Evolutionary conservation across 2,113 vertebrate genomes (phyloP).

Genomic region (Ia io): DNA sequence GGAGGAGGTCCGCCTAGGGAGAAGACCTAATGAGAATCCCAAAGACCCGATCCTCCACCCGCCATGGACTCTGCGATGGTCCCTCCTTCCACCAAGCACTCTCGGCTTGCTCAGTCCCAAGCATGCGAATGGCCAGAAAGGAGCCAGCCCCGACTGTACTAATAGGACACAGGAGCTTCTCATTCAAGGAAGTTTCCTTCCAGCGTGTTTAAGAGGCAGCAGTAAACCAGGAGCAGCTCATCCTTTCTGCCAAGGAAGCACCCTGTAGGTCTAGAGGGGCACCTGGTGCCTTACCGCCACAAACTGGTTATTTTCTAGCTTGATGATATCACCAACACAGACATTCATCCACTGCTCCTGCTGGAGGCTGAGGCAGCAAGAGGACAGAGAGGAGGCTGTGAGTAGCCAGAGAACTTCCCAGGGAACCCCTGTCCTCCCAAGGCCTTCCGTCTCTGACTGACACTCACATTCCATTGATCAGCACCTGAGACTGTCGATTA

Average conservation of each 20-base stretch:
- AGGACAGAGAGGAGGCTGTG: rapidly evolving
- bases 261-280: neutral
- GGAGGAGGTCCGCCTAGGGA: conserved; percentile 93
- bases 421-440: neutral
- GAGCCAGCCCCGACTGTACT: neutral
- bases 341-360: conserved; percentile 98
- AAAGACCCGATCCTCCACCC: rapidly evolving
- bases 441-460: neutral
- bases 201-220: neutral
- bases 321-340: conserved; percentile 95
- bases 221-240: neutral
- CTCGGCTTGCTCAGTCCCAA: neutral
- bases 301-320: conserved; percentile 97
- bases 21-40: conserved; percentile 20
- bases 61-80: neutral
- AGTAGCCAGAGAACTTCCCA: neutral
- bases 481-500: conserved; percentile 96
- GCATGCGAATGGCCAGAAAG: neutral
- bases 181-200: neutral
- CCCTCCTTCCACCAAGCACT: neutral
- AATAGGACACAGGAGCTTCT: neutral
- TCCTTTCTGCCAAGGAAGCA: neutral
- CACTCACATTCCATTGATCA: conserved; percentile 93
- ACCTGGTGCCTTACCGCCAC: conserved; percentile 88
- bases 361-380: conserved; percentile 83